A percentile compares a stretch with the other conserved stretches of the same genome.
phyloP scores from a whole-genome alignment of 1,140 invertebrate genomes.

The Anastrepha obliqua region DNA sequence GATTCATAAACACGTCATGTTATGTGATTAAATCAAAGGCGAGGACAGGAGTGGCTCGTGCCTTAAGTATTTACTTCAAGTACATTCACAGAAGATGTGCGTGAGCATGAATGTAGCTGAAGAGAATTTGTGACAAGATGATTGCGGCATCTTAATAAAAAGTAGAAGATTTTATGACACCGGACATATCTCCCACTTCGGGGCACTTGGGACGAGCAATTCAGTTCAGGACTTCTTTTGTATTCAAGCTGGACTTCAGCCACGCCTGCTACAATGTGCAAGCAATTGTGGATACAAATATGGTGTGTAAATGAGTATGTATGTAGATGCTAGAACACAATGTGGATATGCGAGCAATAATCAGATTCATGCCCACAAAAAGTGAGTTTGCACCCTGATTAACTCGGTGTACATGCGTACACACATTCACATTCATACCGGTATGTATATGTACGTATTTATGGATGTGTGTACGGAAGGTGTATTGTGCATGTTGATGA shows the following conservation, averaged over 20 bases:
- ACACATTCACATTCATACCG: neutral
- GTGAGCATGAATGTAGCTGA: neutral
- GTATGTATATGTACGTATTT: neutral
- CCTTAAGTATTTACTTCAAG: constrained; percentile 17
- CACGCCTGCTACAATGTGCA: neutral
- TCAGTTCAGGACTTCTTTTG: constrained; percentile 2
- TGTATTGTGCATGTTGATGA: neutral
- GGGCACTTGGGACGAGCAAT: neutral
- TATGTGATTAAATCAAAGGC: constrained; percentile 46
- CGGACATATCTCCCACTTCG: constrained; percentile 25
- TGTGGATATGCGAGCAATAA: constrained; percentile 13
- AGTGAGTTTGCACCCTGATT: constrained; percentile 13
- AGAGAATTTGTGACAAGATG: constrained; percentile 17
- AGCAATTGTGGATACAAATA: neutral
- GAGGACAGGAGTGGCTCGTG: constrained; percentile 18
- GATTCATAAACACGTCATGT: constrained; percentile 38
- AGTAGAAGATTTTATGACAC: constrained; percentile 26
- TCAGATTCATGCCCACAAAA: constrained; percentile 14
- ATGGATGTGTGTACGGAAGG: neutral
- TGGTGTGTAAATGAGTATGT: neutral
- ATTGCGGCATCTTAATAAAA: constrained; percentile 26
- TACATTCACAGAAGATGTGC: neutral
- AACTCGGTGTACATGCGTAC: neutral
- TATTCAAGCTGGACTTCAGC: neutral
- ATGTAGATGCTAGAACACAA: neutral